These are phyloP conservation scores for Heliconius eleuchia DNA, from an alignment of 1,140 invertebrate species.

Conservation along the genomic window DNA sequence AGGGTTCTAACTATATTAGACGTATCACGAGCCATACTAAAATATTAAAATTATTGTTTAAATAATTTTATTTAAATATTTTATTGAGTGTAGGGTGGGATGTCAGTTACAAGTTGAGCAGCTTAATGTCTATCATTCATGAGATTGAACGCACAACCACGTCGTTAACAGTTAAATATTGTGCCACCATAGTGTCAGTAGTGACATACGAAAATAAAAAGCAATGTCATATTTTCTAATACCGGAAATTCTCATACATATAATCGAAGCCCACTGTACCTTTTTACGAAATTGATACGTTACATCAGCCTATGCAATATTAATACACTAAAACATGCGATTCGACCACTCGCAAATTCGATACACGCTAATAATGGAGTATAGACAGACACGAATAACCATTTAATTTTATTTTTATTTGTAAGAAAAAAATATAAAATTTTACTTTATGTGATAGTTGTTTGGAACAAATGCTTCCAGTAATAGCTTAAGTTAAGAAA, in stretches of 20 bases:
- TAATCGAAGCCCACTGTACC: constrained; percentile 16
- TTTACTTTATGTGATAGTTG: not conserved
- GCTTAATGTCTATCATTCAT: too few relatives aligned
- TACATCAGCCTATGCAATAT: constrained; percentile 41
- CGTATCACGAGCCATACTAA: too few relatives aligned
- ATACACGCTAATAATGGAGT: constrained; percentile 35
- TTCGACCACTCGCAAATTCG: constrained; percentile 46
- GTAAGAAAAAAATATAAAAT: not conserved
- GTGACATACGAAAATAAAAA: not conserved
- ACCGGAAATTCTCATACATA: not conserved
- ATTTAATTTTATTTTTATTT: constrained; percentile 4
- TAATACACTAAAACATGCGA: constrained; percentile 47
- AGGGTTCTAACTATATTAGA: too few relatives aligned
- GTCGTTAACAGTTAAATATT: too few relatives aligned
- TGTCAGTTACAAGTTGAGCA: too few relatives aligned
- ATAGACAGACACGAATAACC: constrained; percentile 11
- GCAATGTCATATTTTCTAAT: not conserved
- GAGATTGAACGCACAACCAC: too few relatives aligned
- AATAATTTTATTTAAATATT: too few relatives aligned
- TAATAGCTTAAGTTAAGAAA: not conserved
- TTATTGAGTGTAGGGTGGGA: too few relatives aligned
- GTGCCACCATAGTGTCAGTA: not conserved
- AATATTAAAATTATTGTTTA: too few relatives aligned
- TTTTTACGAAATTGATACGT: constrained; percentile 47
- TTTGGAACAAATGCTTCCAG: not conserved